Percentiles rank a stretch among this genome's conserved stretches.
These are phyloP conservation scores for Zaprionus africanus DNA, from an alignment of 1,140 invertebrate genomes.

Conservation along the genomic window DNA sequence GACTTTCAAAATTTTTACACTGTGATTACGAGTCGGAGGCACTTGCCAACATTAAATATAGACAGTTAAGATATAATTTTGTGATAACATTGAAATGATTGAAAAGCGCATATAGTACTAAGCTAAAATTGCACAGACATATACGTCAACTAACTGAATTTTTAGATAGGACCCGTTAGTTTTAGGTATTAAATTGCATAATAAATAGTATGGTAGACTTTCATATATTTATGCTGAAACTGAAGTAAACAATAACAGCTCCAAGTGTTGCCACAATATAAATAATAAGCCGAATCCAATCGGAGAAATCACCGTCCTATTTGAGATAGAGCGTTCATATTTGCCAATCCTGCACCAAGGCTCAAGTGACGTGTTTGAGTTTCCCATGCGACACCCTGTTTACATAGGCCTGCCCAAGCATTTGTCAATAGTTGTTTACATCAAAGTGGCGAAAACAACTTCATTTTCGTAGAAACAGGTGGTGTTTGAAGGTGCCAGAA, in stretches of 20 bases:
- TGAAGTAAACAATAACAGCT: slow-evolving; percentile 24
- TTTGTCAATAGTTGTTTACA: slow-evolving; percentile 73
- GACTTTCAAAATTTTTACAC: too few relatives aligned
- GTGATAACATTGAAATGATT: too few relatives aligned
- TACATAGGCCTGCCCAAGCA: slow-evolving; percentile 46
- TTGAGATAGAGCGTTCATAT: slow-evolving; percentile 43
- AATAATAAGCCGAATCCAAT: slow-evolving; percentile 60
- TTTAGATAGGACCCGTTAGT: slow-evolving; percentile 8
- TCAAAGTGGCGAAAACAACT: slow-evolving; percentile 63
- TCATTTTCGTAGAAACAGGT: slow-evolving; percentile 41
- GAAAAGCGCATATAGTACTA: too few relatives aligned
- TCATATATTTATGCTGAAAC: slow-evolving; percentile 52
- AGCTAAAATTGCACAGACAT: neutral
- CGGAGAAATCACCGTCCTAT: slow-evolving; percentile 1
- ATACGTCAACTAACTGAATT: neutral
- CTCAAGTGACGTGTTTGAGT: slow-evolving; percentile 53
- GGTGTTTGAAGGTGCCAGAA: slow-evolving; percentile 1
- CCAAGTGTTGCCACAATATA: slow-evolving; percentile 50
- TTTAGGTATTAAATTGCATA: slow-evolving; percentile 69
- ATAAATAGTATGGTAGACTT: slow-evolving; percentile 49
- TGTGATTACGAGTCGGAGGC: too few relatives aligned
- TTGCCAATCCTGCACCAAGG: slow-evolving; percentile 41
- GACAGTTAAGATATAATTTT: too few relatives aligned
- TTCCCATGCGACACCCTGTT: slow-evolving; percentile 66
- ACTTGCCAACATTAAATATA: too few relatives aligned